Conservation (phyloP, 1,140 invertebrate species). For the Brachionus koreanus region DNA sequence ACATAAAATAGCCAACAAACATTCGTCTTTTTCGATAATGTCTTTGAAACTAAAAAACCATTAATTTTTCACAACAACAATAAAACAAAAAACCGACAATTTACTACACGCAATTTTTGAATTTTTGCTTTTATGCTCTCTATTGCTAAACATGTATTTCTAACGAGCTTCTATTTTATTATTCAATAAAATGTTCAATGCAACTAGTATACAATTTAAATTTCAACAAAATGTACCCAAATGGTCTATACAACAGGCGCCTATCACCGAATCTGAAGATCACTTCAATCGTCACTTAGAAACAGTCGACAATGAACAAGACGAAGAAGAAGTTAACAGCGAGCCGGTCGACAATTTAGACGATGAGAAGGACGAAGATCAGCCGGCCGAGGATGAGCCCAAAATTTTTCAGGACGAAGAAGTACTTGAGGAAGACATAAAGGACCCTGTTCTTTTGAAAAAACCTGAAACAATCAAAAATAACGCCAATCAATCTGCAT, state of each 20-base stretch:
- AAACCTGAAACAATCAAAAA: neutral
- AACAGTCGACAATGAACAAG: neutral
- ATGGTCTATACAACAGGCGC: neutral
- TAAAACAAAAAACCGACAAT: neutral
- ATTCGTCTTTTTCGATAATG: neutral
- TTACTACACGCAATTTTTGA: neutral
- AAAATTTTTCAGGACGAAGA: slow-evolving; percentile 24
- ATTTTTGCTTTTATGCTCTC: neutral
- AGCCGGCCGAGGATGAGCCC: neutral
- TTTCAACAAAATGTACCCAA: neutral
- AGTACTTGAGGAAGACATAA: neutral
- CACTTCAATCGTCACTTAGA: slow-evolving; percentile 3
- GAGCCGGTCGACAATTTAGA: neutral
- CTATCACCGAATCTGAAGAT: neutral
- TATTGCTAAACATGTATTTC: neutral
- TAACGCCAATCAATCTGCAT: neutral
- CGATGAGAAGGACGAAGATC: neutral
- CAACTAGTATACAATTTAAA: neutral
- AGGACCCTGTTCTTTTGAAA: neutral
- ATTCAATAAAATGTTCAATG: neutral
- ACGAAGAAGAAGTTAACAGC: neutral
- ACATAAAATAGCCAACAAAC: neutral
- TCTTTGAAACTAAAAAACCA: neutral
- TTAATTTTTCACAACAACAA: neutral
- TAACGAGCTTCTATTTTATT: neutral